Evolutionary conservation across 2,888 invertebrate species (phyloP), one percentile per base, ranked within the genome.

Genomic region (Monopis laevigella): DNA sequence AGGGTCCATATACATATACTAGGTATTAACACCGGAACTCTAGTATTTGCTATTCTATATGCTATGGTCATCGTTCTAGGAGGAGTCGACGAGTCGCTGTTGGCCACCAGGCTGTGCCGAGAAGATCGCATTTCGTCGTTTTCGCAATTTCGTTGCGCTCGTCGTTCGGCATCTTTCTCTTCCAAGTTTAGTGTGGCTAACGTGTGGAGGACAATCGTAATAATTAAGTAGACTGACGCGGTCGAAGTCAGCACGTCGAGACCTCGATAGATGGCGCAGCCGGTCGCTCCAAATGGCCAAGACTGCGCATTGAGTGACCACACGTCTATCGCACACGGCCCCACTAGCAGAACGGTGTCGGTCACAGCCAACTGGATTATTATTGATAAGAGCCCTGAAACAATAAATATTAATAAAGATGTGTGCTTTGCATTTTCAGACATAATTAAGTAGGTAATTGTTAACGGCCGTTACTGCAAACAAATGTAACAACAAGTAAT

Each of bases 1-100:
- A 85, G 55, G 46, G 84, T 68, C 86, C 86, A 86, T 36, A 86
- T 73, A 48, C 85, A 80, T 42, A 82, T 53, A 16, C 77, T 68
- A 1, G 86, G 86, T 36, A 82, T 69, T 26, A 77, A 57, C 17
- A 84, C 77, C 10, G 83, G 74, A 26, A 86, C 62, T 42, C 62
- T 58, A 21, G 60, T 67, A 45, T 72, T 68, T 19, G 67, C 56
- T 44, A 74, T 59, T 35, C 80, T 59, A 50, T 85, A 85, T 53
- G 85, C 84, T 6, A 84, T 70, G 40, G 78, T 81, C 61, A 85
- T 72, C 11, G 75, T 80, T 40, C 84, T 68, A 39, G 75, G 78
- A 3, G 75, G 73, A 34, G 75, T 77, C 1, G 80, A 72, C 14
- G 71, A 66, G 43, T 78, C 74, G 46, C 75, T 78, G 48, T 62